These are phyloP conservation scores for Rhyzopertha dominica DNA, from an alignment of 1,140 invertebrate species.

Conservation along the genomic window DNA sequence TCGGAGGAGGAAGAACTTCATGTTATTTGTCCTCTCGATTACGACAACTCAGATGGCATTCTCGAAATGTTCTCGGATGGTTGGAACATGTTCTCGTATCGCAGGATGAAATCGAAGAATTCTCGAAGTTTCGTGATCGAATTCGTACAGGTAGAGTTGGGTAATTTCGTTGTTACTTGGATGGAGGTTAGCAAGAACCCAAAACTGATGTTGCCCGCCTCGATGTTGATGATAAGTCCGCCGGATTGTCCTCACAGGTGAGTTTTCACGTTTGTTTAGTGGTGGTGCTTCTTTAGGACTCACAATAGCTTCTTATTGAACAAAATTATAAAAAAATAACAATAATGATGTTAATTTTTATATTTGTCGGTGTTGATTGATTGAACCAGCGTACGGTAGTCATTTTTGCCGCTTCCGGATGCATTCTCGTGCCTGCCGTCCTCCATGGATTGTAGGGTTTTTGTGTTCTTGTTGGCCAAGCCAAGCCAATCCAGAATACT, in stretches of 20 bases:
- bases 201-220: constrained; percentile 48
- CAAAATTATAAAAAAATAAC: no score
- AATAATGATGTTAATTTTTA: no score
- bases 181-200: constrained; percentile 72
- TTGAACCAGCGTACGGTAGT: no score
- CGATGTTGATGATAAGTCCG: constrained; percentile 55
- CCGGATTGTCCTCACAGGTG: constrained; percentile 68
- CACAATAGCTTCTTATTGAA: no score
- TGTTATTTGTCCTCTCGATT: constrained; percentile 60
- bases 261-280: no score
- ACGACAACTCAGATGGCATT: constrained; percentile 44
- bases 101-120: constrained; percentile 49
- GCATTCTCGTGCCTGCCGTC: no score
- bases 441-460: no score
- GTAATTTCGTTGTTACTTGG: constrained; percentile 69
- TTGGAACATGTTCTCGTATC: constrained; percentile 54
- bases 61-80: constrained; percentile 71
- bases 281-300: no score
- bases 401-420: no score
- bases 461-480: no score
- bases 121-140: constrained; percentile 65
- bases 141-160: constrained; percentile 64
- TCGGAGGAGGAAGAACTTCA: constrained; percentile 53
- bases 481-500: no score
- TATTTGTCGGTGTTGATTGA: no score